Base-by-base conservation (phyloP, 2,113 vertebrate genomes). In the Psettodes erumei region DNA sequence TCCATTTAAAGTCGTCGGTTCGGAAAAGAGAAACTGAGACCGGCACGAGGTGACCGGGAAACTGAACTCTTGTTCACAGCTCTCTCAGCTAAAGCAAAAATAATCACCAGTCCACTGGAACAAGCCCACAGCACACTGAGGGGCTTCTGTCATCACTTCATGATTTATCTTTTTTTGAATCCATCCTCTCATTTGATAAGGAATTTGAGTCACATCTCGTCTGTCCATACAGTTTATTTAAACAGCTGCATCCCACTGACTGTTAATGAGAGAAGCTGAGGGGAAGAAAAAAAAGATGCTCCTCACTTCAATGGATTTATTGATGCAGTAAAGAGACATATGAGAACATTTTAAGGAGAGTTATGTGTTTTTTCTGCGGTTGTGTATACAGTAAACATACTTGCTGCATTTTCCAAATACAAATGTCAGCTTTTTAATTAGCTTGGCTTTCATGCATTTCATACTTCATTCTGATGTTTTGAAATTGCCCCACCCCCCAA, bases 181-280 rank as follows among this genome's bases (percentile, higher is more conserved):
- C 58, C 45, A 8, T 62, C 40, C 53, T 83, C 53, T 83, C 75
- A 64, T 76, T 75, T 73, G 53, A 61, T 43, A 15, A 75, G 30
- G 23, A 60, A 65, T 71, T 64, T 23, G 11, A 69, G 67, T 54
- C 60, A 59, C 71, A 63, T 75, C 70, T 32, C 35, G 47, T 53
- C 33, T 60, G 73, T 78, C 83, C 65, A 71, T 56, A 64, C 37
- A 30, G 35, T 21, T 8, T 4, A 51, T 79, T 65, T 71, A 40
- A 78, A 71, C 58, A 76, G 73, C 62, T 56, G 74, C 70, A 45
- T 71, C 62, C 12, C 27, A 21, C 11, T 42, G 58, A 62, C 40
- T 47, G 66, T 58, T 85, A 81, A 81, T 74, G 48, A 80, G 42
- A 19, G 43, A 63, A 28, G 62, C 54, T 56, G 63, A 3, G 3